Base-by-base conservation (phyloP, 1,140 invertebrate species). In the Caerostris extrusa region DNA sequence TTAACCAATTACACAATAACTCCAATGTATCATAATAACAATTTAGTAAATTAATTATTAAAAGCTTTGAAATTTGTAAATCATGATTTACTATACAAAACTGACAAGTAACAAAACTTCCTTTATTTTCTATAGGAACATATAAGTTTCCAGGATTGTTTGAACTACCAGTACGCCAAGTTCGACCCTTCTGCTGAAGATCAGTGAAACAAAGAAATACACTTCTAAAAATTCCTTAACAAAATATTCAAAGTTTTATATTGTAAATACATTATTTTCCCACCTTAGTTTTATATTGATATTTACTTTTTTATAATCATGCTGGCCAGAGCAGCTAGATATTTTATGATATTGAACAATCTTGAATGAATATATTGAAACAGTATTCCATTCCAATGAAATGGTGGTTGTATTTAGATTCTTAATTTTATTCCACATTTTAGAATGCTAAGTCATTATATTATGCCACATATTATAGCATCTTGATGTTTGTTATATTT, bases 121-220 rank as follows among this genome's bases (percentile, higher is more conserved):
- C n/a, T 61, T 87, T 85, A 64, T 50, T 92, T 60, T 17, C 86
- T 93, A 3, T 69, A 95, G 95, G 95, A 93, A 19, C 87, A 94
- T 77, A 55, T 95, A 5, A 86, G 91, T 91, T 94, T 95, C 34
- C 83, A 95, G 57, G 60, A 93, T n/a, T 94, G 88, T 91, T 34
- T 90, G 10, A 94, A 94, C n/a, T 95, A 95, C 55, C 95, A 95
- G 64, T 95, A 94, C 85, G 94, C 88, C 12, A 95, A 95, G 82
- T 95, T 94, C 89, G 95, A 95, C 50, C 94, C 94, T 55, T 77
- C 19, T 88, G 94, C 94, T 50, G 94, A 94, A 81, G 94, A 94
- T 60, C 82, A 91, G 57, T 94, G 55, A 81, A 71, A 53, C 34
- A 34, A 34, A 34, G 8, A 71, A 4, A 60, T 67, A 61, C 5